Base-by-base conservation (phyloP, 1,140 invertebrate genomes). In the Battus philenor region DNA sequence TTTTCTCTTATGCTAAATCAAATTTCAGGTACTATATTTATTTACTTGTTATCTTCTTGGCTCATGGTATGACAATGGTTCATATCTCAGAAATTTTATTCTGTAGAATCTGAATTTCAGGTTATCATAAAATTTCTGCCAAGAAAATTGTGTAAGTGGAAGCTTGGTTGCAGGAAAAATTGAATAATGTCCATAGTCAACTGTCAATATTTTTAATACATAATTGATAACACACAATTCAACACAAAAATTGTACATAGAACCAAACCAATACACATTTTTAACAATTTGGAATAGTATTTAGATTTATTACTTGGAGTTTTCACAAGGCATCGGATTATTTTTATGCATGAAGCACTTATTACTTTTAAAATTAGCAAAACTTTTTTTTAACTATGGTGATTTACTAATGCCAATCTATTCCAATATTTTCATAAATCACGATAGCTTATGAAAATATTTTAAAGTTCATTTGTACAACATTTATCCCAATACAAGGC, bases 171-270 rank as follows among this genome's bases (percentile, higher is more conserved):
- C n/a, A 10, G 27, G 27, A 30, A 30, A 10, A 29, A 41, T 41
- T 36, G 18, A 36, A 36, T 36, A 41, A 41, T 12, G 38, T 24
- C 27, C 38, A 15, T 29, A 12, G n/a, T 41, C 22, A 41, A 41
- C 38, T 15, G 38, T 41, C 12, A 27, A 41, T 41, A 41, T 41
- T 41, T n/a, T 41, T 41, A 41, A 41, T 41, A 16, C 38, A 41
- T 41, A 41, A 41, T 29, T 27, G 22, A 27, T 26, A 41, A 41
- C 38, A 41, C 22, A 41, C 38, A 41, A 29, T 41, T 27, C 38
- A 41, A 41, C 38, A 29, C 15, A 29, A 41, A 16, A 41, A 41
- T 27, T 41, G 12, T 16, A 41, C 38, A 41, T 26, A 29, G 29
- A 27, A 26, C 12, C 12, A 8, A 41, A 26, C 38, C 38, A 41